Evolutionary conservation across 2,888 invertebrate genomes (phyloP).

Genomic region (Oscheius onirici): DNA sequence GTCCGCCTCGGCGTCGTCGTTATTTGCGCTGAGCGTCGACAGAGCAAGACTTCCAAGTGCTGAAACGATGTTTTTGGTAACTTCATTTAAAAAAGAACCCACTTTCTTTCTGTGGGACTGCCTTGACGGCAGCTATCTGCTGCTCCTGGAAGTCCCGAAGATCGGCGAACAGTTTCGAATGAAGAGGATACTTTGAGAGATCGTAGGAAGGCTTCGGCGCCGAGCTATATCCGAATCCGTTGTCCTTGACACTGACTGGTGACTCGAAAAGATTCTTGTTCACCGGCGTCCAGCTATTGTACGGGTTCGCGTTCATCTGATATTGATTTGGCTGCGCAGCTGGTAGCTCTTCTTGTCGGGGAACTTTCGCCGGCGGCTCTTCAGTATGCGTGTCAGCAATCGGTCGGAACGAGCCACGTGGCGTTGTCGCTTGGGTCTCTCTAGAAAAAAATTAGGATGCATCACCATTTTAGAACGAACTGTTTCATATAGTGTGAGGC

Average conservation of each 20-base stretch:
- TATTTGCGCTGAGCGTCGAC: slow-evolving; percentile 24
- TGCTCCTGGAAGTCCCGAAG: slow-evolving; percentile 18
- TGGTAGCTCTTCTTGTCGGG: background rate
- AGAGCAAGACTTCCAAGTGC: slow-evolving; percentile 34
- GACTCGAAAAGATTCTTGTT: slow-evolving; percentile 9
- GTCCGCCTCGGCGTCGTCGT: slow-evolving; percentile 28
- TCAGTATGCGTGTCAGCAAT: background rate
- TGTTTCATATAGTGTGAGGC: slow-evolving; percentile 5
- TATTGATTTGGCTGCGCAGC: background rate
- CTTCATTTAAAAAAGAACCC: background rate
- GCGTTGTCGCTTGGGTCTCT: background rate
- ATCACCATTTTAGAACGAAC: background rate
- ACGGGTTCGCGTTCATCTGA: slow-evolving; percentile 11
- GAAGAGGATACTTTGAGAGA: slow-evolving; percentile 13
- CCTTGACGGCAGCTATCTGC: slow-evolving; percentile 10
- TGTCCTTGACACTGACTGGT: background rate
- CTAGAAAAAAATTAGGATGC: background rate
- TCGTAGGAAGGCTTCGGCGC: background rate
- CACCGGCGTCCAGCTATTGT: slow-evolving; percentile 25
- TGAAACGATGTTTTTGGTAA: too few species aligned
- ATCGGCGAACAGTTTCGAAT: slow-evolving; percentile 1
- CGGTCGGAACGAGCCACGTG: background rate
- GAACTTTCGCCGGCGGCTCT: background rate
- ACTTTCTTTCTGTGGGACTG: slow-evolving; percentile 24
- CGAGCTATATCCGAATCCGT: background rate